Conservation (phyloP, 1,140 invertebrate species). For the Colletes latitarsis region DNA sequence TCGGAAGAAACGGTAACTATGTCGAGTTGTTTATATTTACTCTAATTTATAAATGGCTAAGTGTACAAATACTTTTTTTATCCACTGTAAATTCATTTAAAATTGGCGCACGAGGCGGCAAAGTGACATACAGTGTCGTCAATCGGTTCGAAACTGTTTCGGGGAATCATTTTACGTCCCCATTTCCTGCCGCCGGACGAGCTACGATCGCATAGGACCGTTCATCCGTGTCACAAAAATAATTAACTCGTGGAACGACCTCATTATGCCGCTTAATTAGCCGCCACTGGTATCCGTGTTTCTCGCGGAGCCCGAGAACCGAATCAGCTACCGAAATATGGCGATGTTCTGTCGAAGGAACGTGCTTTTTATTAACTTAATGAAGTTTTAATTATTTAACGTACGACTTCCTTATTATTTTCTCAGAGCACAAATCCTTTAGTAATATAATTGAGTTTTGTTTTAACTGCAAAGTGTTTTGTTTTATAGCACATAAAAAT, state of each 20-base stretch:
- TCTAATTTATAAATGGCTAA: too few species aligned
- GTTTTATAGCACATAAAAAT: too few species aligned
- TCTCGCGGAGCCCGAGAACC: too few species aligned
- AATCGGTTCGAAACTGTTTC: constrained; percentile 55
- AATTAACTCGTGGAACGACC: constrained; percentile 70
- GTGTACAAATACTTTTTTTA: too few species aligned
- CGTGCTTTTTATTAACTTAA: not conserved
- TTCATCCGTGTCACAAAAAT: constrained; percentile 45
- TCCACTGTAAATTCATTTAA: too few species aligned
- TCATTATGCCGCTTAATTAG: constrained; percentile 73
- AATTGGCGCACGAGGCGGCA: not conserved
- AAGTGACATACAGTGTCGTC: constrained; percentile 54
- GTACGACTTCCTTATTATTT: too few species aligned
- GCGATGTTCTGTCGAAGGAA: not conserved
- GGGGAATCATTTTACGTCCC: constrained; percentile 61
- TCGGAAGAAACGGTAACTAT: too few species aligned
- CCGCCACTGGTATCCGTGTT: constrained; percentile 41
- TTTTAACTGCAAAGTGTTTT: too few species aligned
- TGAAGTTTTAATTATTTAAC: too few species aligned
- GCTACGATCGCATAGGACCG: constrained; percentile 18
- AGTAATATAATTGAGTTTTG: too few species aligned
- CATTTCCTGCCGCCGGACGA: constrained; percentile 49
- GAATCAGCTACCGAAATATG: constrained; percentile 17
- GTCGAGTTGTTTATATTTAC: too few species aligned
- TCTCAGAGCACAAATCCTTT: too few species aligned